Evolutionary conservation across 2,888 invertebrate genomes (phyloP).

Genomic region (Drosophila algonquin): DNA sequence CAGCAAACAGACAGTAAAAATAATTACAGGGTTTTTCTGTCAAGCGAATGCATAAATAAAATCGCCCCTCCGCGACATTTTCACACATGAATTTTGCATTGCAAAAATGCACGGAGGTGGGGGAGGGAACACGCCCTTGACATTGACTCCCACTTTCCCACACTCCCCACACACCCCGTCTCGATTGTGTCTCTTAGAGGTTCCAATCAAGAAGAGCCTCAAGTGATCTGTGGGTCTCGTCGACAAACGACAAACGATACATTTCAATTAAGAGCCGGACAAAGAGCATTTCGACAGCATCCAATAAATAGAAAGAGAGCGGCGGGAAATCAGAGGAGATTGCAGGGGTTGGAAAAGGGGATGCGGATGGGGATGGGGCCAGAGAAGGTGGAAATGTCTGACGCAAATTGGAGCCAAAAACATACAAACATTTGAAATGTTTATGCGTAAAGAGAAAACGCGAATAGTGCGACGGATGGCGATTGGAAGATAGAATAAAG

Average conservation of each 20-base stretch:
- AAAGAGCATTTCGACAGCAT: constrained; percentile 46
- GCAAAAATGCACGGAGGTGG: constrained; percentile 3
- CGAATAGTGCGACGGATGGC: neutral
- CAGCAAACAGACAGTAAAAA: neutral
- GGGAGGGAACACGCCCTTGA: constrained; percentile 26
- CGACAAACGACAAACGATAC: constrained; percentile 57
- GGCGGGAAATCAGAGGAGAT: neutral
- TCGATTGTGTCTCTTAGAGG: constrained; percentile 3
- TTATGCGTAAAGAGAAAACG: constrained; percentile 6
- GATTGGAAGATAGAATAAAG: no score
- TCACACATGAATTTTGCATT: neutral
- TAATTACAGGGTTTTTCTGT: neutral
- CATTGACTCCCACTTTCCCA: constrained; percentile 25
- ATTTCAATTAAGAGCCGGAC: constrained; percentile 55
- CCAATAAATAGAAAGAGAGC: constrained; percentile 31
- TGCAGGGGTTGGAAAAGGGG: neutral
- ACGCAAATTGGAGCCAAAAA: constrained; percentile 45
- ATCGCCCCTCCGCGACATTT: neutral
- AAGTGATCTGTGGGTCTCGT: constrained; percentile 12
- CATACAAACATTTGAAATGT: constrained; percentile 2
- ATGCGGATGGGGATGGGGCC: neutral
- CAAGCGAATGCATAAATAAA: neutral
- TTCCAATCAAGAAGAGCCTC: constrained; percentile 33
- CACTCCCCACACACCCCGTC: no score
- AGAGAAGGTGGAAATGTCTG: constrained; percentile 28